These are phyloP conservation scores for Drosophila pallidifrons DNA, from an alignment of 1,140 invertebrate genomes.

Conservation along the genomic window DNA sequence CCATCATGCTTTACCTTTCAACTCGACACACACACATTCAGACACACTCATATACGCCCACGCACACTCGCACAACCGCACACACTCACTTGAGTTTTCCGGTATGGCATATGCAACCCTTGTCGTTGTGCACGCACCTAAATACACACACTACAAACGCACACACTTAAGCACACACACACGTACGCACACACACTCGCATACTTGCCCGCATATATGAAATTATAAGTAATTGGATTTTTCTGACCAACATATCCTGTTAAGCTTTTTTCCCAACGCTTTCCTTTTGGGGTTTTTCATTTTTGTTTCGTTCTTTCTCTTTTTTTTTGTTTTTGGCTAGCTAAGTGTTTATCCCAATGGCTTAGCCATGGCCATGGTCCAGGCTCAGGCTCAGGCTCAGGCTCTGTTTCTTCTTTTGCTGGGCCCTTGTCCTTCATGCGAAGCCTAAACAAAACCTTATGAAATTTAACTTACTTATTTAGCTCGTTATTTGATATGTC, in stretches of 20 bases:
- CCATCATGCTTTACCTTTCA: slow-evolving; percentile 42
- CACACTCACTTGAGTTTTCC: slow-evolving; percentile 29
- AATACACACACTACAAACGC: slow-evolving; percentile 12
- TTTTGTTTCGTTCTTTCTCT: slow-evolving; percentile 8
- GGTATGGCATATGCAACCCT: slow-evolving; percentile 20
- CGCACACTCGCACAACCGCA: not conserved
- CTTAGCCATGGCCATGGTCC: slow-evolving; percentile 9
- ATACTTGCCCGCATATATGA: slow-evolving; percentile 13
- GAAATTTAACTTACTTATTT: slow-evolving; percentile 27
- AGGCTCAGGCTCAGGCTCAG: not conserved
- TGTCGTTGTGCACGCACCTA: slow-evolving; percentile 38
- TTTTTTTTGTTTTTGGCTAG: slow-evolving; percentile 18
- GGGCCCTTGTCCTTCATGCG: not conserved
- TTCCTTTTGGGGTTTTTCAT: slow-evolving; percentile 7
- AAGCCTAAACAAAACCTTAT: slow-evolving; percentile 16
- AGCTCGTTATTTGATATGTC: slow-evolving; percentile 24
- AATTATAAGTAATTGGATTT: slow-evolving; percentile 54
- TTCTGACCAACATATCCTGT: slow-evolving; percentile 40
- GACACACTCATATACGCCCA: not conserved
- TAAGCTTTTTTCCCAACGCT: slow-evolving; percentile 24
- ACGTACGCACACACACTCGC: not conserved
- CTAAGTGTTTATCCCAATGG: slow-evolving; percentile 32
- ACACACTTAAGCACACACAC: not conserved
- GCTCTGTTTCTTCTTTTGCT: not conserved
- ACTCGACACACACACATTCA: slow-evolving; percentile 7